A percentile compares a stretch with the other conserved stretches of the same genome.
Conservation (phyloP, 2,113 vertebrate species). For the Pterocles burchelli region DNA sequence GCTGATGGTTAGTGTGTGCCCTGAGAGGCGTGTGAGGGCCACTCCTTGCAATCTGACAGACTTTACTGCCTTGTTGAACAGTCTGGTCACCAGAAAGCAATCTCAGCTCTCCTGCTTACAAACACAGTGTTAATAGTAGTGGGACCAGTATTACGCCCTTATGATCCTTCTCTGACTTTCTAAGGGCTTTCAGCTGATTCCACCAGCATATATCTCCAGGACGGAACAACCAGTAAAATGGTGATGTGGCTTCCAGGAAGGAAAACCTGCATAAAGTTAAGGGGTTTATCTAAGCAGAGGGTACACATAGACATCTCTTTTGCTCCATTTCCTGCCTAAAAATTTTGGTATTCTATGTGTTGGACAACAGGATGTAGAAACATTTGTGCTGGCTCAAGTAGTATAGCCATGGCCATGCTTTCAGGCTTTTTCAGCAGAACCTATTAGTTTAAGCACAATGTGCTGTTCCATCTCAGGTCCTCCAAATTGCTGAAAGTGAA, state of each 20-base stretch:
- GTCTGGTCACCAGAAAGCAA: not conserved
- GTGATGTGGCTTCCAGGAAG: not conserved
- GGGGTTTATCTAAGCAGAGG: not conserved
- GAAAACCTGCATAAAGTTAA: not conserved
- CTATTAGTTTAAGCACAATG: not conserved
- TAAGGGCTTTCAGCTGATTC: not conserved
- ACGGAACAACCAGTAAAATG: not conserved
- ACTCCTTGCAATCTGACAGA: not conserved
- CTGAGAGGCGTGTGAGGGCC: not conserved
- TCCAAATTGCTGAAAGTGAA: not conserved
- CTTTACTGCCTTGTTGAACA: not conserved
- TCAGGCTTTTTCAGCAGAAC: not conserved
- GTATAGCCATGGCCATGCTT: not conserved
- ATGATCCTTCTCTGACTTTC: not conserved
- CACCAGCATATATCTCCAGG: not conserved
- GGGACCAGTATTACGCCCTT: not conserved
- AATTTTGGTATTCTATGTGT: not conserved
- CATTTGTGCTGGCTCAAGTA: not conserved
- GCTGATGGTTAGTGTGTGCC: not conserved
- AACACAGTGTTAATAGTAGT: not conserved
- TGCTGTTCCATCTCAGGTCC: not conserved
- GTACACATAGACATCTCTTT: not conserved
- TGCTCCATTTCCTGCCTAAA: not conserved
- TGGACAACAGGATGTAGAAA: not conserved
- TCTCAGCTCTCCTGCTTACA: not conserved